Percentiles rank a stretch among this genome's conserved stretches.
Conservation (phyloP, 1,140 invertebrate species). For the Ectropis grisescens region DNA sequence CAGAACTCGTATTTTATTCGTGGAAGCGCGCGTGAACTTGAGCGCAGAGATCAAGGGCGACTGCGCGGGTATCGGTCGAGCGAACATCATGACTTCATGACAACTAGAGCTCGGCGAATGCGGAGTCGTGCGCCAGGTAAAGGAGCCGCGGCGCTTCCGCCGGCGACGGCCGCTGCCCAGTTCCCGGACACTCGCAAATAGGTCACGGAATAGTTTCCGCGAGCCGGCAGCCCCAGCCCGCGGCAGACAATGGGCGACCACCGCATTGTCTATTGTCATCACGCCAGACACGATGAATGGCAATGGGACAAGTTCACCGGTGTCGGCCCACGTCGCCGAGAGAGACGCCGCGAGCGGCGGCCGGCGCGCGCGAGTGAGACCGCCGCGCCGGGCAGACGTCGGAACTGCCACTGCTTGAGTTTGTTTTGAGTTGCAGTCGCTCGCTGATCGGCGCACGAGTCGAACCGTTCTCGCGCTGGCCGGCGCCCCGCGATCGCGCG, state of each 20-base stretch:
- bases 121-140: no score
- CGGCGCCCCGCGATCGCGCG: conserved; percentile 6
- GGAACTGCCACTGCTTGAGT: conserved; percentile 43
- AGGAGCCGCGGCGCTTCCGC: no score
- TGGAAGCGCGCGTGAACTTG: no score
- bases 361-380: conserved; percentile 20
- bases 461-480: conserved; percentile 16
- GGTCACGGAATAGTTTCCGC: conserved; percentile 25
- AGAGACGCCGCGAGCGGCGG: conserved; percentile 8
- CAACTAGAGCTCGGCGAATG: no score
- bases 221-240: conserved; percentile 13
- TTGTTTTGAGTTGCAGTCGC: conserved; percentile 48
- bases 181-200: conserved; percentile 19
- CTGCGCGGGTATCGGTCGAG: no score
- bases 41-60: no score
- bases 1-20: no score
- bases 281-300: conserved; percentile 42
- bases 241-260: conserved; percentile 25
- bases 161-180: no score
- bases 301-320: conserved; percentile 53
- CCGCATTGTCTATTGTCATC: conserved; percentile 39
- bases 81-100: no score
- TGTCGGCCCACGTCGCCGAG: conserved; percentile 23
- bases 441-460: conserved; percentile 38
- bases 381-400: conserved; percentile 30